Evolutionary conservation across 1,140 invertebrate species (phyloP), one percentile per base, ranked within the genome.

Genomic region (Caenorhabditis inopinata): DNA sequence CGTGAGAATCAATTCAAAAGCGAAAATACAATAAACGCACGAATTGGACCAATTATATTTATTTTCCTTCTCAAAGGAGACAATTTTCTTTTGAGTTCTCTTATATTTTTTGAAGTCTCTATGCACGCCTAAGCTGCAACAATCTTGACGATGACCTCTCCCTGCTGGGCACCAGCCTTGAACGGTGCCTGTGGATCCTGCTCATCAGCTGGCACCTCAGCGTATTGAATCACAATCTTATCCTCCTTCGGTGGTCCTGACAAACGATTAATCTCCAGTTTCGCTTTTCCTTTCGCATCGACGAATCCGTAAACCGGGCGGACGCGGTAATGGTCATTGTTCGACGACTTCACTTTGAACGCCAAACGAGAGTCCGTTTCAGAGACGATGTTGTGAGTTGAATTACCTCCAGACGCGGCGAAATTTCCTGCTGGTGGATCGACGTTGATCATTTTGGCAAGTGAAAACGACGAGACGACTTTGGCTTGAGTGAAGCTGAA

Each of bases 161-260:
- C 84, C 25, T 78, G 45, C 53, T 85, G 84, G 29, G 84, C 84
- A 14, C 81, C 84, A 29, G 84, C 84, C 42, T 83, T 83, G 81
- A 85, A 85, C 12, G 84, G 84, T 14, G 84, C 84, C 53, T 76
- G 51, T 32, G 84, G 78, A 45, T 85, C 84, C 38, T 51, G 75
- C 53, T 85, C 84, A 29, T 85, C 84, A 18, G 81, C 84, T 11
- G 84, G 84, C 11, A 85, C 85, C 42, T 85, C 85, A 11, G 85
- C 85, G 80, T 85, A 85, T 47, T 85, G 85, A 38, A 85, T 74
- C 21, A 85, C 85, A 38, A 85, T 58, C 49, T 85, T 85, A 74
- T 85, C 85, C 48, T 85, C 85, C 47, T 85, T 86, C 7, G 85
- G 29, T 16, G 85, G 85, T 45, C 85, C 85, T n/a, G 42, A 18